Conservation (phyloP, 2,113 vertebrate genomes). For the Dascyllus trimaculatus region DNA sequence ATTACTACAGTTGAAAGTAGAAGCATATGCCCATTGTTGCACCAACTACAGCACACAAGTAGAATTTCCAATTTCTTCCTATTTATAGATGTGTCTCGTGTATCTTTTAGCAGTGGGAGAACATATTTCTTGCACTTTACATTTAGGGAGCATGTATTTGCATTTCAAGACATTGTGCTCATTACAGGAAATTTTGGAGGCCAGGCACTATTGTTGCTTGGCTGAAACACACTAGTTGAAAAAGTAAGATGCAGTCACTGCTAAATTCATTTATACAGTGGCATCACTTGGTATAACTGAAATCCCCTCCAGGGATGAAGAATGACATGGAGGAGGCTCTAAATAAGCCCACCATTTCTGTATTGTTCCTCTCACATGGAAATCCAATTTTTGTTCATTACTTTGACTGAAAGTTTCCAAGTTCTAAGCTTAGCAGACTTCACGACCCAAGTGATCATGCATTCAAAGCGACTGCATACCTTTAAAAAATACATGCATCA, state of each 20-base stretch:
- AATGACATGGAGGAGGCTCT: slow-evolving; percentile 15
- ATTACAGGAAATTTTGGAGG: slow-evolving; percentile 46
- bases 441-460: slow-evolving; percentile 6
- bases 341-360: slow-evolving; percentile 29
- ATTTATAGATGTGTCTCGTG: slow-evolving; percentile 31
- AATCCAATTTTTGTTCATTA: slow-evolving; percentile 35
- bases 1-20: not conserved
- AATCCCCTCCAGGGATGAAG: slow-evolving; percentile 19
- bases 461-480: slow-evolving; percentile 27
- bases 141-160: slow-evolving; percentile 36
- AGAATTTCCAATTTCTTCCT: slow-evolving; percentile 5
- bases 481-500: slow-evolving; percentile 34
- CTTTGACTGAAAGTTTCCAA: slow-evolving; percentile 31
- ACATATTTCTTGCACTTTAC: slow-evolving; percentile 6
- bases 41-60: not conserved
- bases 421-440: slow-evolving; percentile 27
- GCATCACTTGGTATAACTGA: slow-evolving; percentile 9
- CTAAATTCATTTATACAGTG: slow-evolving; percentile 19
- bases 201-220: slow-evolving; percentile 25
- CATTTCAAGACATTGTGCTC: slow-evolving; percentile 53
- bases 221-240: slow-evolving; percentile 21
- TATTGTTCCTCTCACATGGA: slow-evolving; percentile 17
- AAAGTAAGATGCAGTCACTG: slow-evolving; percentile 31
- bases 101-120: slow-evolving; percentile 10
- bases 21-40: not conserved